phyloP scores from a whole-genome alignment of 2,113 vertebrate genomes.

The Poicephalus meyeri region DNA sequence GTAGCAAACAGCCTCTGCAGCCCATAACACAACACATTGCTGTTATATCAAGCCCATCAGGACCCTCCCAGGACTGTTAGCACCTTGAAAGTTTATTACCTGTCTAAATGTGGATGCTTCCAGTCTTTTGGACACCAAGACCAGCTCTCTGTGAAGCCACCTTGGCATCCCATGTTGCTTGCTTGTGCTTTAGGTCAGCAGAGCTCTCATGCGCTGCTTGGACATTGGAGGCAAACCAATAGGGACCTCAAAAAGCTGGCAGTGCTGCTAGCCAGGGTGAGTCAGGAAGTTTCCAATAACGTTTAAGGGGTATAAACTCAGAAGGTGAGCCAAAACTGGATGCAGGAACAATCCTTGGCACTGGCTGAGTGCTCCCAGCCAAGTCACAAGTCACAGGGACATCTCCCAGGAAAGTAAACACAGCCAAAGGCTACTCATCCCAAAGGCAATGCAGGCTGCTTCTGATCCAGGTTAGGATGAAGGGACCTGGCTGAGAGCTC shows the following conservation, averaged over 20 bases:
- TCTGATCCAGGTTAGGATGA: neutral
- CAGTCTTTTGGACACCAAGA: neutral
- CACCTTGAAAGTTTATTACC: neutral
- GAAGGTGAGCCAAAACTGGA: neutral
- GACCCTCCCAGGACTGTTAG: neutral
- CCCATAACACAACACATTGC: fast-evolving
- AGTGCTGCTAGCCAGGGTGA: neutral
- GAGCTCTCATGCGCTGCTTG: neutral
- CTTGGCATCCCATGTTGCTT: fast-evolving
- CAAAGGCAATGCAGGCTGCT: neutral
- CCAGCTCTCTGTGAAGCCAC: neutral
- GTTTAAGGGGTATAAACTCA: neutral
- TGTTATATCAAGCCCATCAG: no score
- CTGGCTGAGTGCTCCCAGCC: neutral
- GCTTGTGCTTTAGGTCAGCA: neutral
- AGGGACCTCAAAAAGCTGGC: neutral
- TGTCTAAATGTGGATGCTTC: neutral
- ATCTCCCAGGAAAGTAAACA: neutral
- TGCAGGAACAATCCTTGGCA: neutral
- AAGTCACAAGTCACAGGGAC: slow-evolving; percentile 1
- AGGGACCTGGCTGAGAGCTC: neutral
- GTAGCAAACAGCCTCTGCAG: neutral
- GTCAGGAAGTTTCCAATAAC: neutral
- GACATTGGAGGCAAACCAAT: neutral
- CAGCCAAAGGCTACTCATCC: fast-evolving